These are phyloP conservation scores for Garra rufa DNA, from an alignment of 2,113 vertebrate species.

Conservation along the genomic window DNA sequence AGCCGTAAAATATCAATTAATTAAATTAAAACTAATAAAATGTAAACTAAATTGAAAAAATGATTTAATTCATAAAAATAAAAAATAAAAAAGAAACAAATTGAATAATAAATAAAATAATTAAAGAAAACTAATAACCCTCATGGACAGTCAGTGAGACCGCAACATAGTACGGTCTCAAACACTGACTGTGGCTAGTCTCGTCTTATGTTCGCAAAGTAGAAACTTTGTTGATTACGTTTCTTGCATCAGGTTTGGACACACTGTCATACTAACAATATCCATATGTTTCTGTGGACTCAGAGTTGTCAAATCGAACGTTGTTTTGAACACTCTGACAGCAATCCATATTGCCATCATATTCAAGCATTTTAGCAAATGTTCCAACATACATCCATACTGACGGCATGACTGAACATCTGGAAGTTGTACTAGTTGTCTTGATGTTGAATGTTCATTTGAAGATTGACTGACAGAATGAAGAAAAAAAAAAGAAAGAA, in stretches of 20 bases:
- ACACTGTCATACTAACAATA: conserved; percentile 2
- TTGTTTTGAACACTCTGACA: neutral
- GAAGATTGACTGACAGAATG: neutral
- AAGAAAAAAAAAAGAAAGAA: neutral
- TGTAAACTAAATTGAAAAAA: no score
- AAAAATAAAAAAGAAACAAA: neutral
- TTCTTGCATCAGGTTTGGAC: neutral
- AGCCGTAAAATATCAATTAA: no score
- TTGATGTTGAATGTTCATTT: neutral
- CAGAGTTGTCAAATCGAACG: conserved; percentile 17
- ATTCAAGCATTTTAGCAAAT: conserved; percentile 1
- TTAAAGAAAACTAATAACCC: neutral
- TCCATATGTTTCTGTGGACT: conserved; percentile 24
- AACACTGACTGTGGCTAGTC: neutral
- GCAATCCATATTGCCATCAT: conserved; percentile 30
- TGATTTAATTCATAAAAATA: no score
- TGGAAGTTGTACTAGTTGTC: conserved; percentile 4
- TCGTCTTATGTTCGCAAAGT: neutral
- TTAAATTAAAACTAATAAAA: no score
- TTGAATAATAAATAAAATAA: neutral
- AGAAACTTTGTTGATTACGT: neutral
- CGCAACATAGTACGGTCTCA: neutral
- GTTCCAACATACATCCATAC: conserved; percentile 19
- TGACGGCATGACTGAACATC: conserved; percentile 18
- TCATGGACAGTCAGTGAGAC: neutral